Conservation (phyloP, 2,888 invertebrate species). For the Neocrepidodera transversa region DNA sequence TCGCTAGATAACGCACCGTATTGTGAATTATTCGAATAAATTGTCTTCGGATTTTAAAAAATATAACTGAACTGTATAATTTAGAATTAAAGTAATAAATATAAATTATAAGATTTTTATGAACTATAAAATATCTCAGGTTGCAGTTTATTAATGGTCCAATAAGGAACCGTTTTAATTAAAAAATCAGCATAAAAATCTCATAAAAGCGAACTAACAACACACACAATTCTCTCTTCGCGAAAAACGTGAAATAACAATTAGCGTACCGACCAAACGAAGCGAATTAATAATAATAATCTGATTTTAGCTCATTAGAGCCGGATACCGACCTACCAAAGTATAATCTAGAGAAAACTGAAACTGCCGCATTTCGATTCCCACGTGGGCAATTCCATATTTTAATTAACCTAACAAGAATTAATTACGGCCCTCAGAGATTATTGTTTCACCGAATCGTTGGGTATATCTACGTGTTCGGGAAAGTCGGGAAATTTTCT, state of each 20-base stretch:
- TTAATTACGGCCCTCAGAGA: conserved; percentile 54
- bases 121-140: conserved; percentile 4
- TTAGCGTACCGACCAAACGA: conserved; percentile 52
- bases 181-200: conserved; percentile 53
- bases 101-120: not conserved
- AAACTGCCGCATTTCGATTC: conserved; percentile 52
- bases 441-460: conserved; percentile 51
- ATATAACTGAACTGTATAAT: too few relatives aligned
- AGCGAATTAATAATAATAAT: conserved; percentile 58
- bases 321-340: conserved; percentile 56
- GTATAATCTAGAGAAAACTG: conserved; percentile 55
- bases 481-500: conserved; percentile 18
- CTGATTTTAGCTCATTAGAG: conserved; percentile 55
- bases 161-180: conserved; percentile 54
- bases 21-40: conserved; percentile 35
- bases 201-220: conserved; percentile 51
- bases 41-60: too few relatives aligned
- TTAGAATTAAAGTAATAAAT: conserved; percentile 5
- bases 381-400: conserved; percentile 57
- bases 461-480: conserved; percentile 41
- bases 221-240: conserved; percentile 47
- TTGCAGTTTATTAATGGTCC: conserved; percentile 50
- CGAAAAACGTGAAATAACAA: conserved; percentile 56
- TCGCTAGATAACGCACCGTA: conserved; percentile 35
- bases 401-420: conserved; percentile 56